Conservation (phyloP, 2,113 vertebrate genomes). For the Columbina picui region DNA sequence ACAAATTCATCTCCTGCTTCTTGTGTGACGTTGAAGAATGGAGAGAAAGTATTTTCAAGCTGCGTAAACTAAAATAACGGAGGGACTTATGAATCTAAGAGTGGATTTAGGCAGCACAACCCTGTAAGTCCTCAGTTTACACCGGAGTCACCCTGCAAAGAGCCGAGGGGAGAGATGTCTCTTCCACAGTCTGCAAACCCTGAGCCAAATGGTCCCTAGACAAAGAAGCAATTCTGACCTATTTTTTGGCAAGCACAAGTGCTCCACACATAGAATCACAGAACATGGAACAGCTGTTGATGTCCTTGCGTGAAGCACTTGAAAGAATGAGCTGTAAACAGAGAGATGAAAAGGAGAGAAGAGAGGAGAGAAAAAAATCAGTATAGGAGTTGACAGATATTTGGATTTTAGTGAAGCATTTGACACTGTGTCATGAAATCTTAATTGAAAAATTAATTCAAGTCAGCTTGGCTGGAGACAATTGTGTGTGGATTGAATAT, state of each 20-base stretch:
- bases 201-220: not conserved
- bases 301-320: not conserved
- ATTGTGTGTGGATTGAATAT: not conserved
- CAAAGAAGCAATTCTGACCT: not conserved
- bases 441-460: slow-evolving; percentile 52
- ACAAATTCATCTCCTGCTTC: not conserved
- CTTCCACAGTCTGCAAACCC: not conserved
- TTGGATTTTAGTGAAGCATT: not conserved
- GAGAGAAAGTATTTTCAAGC: not conserved
- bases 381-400: not conserved
- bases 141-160: not conserved
- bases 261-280: not conserved
- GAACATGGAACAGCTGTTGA: not conserved
- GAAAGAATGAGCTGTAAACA: not conserved
- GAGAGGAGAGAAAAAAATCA: not conserved
- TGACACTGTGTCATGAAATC: slow-evolving; percentile 16
- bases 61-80: not conserved
- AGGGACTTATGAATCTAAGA: not conserved
- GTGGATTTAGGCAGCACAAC: not conserved
- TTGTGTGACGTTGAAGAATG: rapidly evolving
- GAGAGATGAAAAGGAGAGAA: rapidly evolving
- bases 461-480: not conserved
- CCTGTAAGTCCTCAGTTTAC: not conserved
- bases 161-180: not conserved
- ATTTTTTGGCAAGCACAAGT: not conserved